These are phyloP conservation scores for Chesias legatella DNA, from an alignment of 2,888 invertebrate genomes.

Conservation along the genomic window DNA sequence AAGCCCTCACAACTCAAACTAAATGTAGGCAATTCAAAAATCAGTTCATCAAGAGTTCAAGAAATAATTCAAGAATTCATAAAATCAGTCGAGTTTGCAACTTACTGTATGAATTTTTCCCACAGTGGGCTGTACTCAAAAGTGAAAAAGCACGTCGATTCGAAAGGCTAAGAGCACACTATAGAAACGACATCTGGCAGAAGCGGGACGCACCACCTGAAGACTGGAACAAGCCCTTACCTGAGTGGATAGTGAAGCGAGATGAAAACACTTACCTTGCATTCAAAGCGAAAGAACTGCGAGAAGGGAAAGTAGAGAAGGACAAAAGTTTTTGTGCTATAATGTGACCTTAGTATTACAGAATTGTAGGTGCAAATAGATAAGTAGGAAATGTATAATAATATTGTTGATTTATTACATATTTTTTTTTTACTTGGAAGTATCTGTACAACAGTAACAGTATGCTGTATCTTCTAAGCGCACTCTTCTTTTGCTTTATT, in stretches of 20 bases:
- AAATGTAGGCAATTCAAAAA: too few relatives aligned
- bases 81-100: too few relatives aligned
- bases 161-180: slow-evolving; percentile 83
- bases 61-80: too few relatives aligned
- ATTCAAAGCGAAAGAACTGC: slow-evolving; percentile 82
- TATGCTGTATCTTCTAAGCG: too few relatives aligned
- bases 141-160: slow-evolving; percentile 85
- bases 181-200: slow-evolving; percentile 89
- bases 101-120: slow-evolving; percentile 3
- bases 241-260: slow-evolving; percentile 85
- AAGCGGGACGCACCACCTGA: slow-evolving; percentile 86
- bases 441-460: background rate
- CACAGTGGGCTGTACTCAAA: slow-evolving; percentile 82
- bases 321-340: slow-evolving; percentile 51
- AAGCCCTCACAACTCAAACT: too few relatives aligned
- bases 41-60: too few relatives aligned
- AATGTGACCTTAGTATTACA: slow-evolving; percentile 46
- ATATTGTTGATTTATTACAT: slow-evolving; percentile 18
- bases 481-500: too few relatives aligned
- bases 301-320: slow-evolving; percentile 50
- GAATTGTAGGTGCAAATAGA: slow-evolving; percentile 11
- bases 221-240: slow-evolving; percentile 91
- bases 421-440: background rate
- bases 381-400: slow-evolving; percentile 26
- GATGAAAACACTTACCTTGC: slow-evolving; percentile 84